These are phyloP conservation scores for Clarias pachynema DNA, from an alignment of 2,797 vertebrate species.

Conservation along the genomic window DNA sequence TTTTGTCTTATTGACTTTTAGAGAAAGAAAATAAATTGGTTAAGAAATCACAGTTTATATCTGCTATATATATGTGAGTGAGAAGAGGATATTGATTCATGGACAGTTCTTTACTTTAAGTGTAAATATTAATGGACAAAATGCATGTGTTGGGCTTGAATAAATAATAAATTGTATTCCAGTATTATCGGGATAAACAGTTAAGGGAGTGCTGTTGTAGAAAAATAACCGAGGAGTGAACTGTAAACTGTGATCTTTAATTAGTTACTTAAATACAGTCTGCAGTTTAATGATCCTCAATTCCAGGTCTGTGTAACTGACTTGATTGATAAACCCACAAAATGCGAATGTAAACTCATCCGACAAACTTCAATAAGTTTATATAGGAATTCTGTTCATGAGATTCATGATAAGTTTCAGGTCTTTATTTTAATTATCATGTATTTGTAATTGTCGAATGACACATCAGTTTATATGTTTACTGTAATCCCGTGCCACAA, in stretches of 20 bases:
- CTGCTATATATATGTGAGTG: background rate
- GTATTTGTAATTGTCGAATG: background rate
- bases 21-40: background rate
- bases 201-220: background rate
- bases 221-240: too few species aligned
- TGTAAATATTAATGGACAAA: background rate
- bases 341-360: background rate
- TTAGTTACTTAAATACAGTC: background rate
- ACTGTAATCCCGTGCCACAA: background rate
- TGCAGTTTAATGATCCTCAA: background rate
- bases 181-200: background rate
- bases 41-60: background rate
- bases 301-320: background rate
- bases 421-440: too few species aligned
- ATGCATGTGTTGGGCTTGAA: background rate
- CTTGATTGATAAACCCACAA: background rate
- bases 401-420: too few species aligned
- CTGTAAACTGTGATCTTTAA: background rate
- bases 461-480: too few species aligned
- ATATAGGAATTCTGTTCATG: background rate
- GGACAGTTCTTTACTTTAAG: background rate
- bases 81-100: background rate
- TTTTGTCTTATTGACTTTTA: background rate
- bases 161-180: background rate
- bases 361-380: background rate